These are phyloP conservation scores for Columbina picui DNA, from an alignment of 2,113 vertebrate genomes.

Conservation along the genomic window DNA sequence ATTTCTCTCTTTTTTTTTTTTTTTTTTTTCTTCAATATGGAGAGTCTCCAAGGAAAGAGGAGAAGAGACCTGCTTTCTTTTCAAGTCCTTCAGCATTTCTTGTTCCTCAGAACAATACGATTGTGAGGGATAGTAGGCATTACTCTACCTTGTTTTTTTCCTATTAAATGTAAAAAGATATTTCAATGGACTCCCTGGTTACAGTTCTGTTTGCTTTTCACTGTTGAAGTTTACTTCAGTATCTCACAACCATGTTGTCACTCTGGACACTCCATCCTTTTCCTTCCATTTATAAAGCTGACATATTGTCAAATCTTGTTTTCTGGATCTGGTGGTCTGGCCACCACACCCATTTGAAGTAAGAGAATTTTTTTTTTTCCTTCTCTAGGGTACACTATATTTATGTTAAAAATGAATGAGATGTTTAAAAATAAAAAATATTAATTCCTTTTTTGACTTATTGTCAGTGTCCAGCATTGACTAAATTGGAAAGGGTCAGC, in stretches of 20 bases:
- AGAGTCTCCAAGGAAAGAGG: not conserved
- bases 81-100: not conserved
- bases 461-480: not conserved
- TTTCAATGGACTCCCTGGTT: not conserved
- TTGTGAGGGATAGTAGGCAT: not conserved
- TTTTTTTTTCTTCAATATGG: not conserved
- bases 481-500: constrained; percentile 3
- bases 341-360: not conserved
- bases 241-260: not conserved
- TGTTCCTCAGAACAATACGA: not conserved
- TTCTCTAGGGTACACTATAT: not conserved
- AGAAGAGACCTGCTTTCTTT: not conserved
- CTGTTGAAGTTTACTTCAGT: not conserved
- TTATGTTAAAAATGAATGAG: not conserved
- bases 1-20: not conserved
- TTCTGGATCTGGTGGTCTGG: not conserved
- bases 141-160: not conserved
- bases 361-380: not conserved
- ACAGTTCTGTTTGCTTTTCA: not conserved
- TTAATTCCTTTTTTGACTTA: not conserved
- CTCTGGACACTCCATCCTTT: not conserved
- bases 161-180: not conserved
- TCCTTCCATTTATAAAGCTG: not conserved
- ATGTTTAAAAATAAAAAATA: constrained; percentile 3
- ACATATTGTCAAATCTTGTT: not conserved